Conservation (phyloP, 2,113 vertebrate species). For the rabbit (Oryctolagus cuniculus) region DNA sequence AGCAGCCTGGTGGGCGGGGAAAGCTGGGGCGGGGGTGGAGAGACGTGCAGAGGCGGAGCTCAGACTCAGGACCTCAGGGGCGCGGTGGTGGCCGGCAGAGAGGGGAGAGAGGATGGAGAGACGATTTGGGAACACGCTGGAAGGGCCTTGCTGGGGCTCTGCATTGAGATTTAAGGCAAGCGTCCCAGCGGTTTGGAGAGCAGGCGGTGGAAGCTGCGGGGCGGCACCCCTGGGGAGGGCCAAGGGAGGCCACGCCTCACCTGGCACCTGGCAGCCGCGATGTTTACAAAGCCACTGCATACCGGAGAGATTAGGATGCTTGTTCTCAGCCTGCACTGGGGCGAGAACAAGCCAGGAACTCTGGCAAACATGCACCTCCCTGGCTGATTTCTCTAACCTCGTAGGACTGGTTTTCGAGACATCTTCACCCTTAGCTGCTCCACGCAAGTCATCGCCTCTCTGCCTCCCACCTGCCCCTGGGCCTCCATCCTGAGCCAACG, state of each 20-base stretch:
- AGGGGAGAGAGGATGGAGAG: neutral
- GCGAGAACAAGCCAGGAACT: neutral
- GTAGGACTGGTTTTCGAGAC: neutral
- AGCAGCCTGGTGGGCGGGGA: neutral
- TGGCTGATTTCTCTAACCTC: neutral
- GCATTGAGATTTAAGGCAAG: neutral
- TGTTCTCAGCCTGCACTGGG: neutral
- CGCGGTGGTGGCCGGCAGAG: neutral
- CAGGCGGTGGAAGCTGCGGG: neutral
- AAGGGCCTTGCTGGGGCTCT: neutral
- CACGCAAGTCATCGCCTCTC: neutral
- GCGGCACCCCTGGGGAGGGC: too few species aligned
- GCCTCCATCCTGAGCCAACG: neutral
- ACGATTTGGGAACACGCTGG: neutral
- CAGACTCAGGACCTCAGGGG: neutral
- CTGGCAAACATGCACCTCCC: neutral
- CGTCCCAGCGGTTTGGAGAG: neutral
- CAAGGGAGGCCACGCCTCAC: neutral
- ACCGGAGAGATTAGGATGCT: neutral
- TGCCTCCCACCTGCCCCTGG: too few species aligned
- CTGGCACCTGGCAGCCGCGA: neutral
- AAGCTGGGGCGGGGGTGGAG: neutral
- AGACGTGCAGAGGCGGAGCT: neutral
- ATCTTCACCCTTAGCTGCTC: neutral
- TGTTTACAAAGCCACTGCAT: neutral